Evolutionary conservation across 2,797 vertebrate genomes (phyloP).

Genomic region (Lycodopsis pacificus): DNA sequence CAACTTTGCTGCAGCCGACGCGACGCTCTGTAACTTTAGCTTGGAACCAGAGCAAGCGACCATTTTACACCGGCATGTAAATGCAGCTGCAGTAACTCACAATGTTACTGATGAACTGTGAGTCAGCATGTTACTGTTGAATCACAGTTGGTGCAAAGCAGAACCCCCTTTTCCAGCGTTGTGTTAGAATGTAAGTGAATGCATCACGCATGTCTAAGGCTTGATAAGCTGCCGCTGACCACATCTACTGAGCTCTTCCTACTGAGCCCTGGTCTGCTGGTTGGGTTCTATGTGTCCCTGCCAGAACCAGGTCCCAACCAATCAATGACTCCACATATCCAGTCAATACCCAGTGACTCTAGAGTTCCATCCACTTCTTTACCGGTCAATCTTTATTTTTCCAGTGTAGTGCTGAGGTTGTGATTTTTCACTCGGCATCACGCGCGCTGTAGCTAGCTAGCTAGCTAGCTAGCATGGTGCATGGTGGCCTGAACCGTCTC

Average conservation of each 20-base stretch:
- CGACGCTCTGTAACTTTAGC: conserved; percentile 58
- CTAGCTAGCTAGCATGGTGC: conserved; percentile 49
- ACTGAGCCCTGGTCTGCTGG: conserved; percentile 5
- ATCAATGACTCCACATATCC: not conserved
- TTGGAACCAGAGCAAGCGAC: conserved; percentile 69
- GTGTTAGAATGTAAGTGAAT: no score
- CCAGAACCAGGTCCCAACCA: conserved; percentile 4
- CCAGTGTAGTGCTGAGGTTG: conserved; percentile 8
- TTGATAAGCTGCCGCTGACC: conserved; percentile 21
- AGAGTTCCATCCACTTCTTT: not conserved
- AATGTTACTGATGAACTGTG: no score
- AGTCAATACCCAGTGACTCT: conserved; percentile 4
- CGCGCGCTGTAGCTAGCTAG: conserved; percentile 56
- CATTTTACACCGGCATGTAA: conserved; percentile 4
- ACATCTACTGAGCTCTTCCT: conserved; percentile 28
- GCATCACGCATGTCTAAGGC: conserved; percentile 2
- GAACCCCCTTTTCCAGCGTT: no score
- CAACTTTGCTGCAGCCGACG: not conserved
- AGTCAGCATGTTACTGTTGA: no score
- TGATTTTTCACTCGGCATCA: conserved; percentile 36
- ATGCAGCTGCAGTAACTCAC: conserved; percentile 1
- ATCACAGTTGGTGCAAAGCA: no score
- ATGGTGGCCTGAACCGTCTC: conserved; percentile 75
- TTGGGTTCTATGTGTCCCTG: conserved; percentile 6
- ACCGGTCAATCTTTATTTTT: not conserved